phyloP scores from a whole-genome alignment of 2,797 vertebrate genomes.

The Molothrus aeneus region DNA sequence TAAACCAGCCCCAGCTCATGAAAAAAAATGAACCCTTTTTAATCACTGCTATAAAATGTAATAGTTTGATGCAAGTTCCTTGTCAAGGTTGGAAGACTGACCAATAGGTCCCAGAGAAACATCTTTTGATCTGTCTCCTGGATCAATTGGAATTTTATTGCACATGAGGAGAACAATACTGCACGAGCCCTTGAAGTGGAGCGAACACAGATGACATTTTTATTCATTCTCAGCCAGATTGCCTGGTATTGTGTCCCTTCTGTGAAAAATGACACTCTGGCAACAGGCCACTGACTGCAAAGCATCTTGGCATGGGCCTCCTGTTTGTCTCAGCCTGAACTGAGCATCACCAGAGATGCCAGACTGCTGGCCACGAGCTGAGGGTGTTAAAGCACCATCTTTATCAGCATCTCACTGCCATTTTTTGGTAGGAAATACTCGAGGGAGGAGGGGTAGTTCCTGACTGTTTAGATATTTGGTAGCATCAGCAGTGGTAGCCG shows the following conservation, averaged over 20 bases:
- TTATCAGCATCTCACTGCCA: background rate
- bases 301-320: constrained; percentile 52
- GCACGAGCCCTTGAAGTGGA: background rate
- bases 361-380: constrained; percentile 40
- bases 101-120: background rate
- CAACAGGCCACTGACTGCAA: constrained; percentile 60
- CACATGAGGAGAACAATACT: constrained; percentile 36
- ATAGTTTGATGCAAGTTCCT: background rate
- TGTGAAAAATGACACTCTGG: constrained; percentile 70
- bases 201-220: constrained; percentile 63
- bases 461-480: background rate
- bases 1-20: background rate
- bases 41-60: constrained; percentile 11
- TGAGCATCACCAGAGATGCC: constrained; percentile 42
- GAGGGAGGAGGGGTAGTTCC: background rate
- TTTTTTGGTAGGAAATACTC: background rate
- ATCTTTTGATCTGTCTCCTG: constrained; percentile 32
- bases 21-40: constrained; percentile 2
- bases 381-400: background rate
- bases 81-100: constrained; percentile 8
- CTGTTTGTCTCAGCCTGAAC: constrained; percentile 42
- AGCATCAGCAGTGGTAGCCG: background rate
- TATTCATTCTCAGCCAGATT: constrained; percentile 67
- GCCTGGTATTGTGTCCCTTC: constrained; percentile 65
- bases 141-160: constrained; percentile 29